Conservation (phyloP, 2,113 vertebrate species). For the Lepus europaeus region DNA sequence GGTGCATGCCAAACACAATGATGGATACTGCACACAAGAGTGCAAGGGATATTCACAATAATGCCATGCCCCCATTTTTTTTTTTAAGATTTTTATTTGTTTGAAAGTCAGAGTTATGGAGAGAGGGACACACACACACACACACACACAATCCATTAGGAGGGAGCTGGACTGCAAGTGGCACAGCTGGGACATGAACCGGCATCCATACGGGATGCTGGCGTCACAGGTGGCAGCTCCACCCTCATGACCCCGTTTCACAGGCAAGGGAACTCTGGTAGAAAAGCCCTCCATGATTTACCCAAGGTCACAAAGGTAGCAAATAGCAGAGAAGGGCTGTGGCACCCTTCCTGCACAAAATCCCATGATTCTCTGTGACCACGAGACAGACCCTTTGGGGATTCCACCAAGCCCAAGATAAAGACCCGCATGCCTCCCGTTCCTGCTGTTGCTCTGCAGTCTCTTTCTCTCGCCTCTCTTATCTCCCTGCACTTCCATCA, state of each 20-base stretch:
- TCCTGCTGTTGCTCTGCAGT: background rate
- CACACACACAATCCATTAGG: too few relatives aligned
- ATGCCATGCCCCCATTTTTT: background rate
- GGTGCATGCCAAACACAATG: background rate
- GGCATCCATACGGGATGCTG: too few relatives aligned
- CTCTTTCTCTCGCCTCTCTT: conserved; percentile 4
- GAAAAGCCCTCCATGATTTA: background rate
- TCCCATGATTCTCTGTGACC: background rate
- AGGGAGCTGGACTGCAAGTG: too few relatives aligned
- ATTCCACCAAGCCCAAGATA: background rate
- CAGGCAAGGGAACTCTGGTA: background rate
- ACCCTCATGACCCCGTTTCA: background rate
- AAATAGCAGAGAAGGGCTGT: background rate
- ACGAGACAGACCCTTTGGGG: background rate
- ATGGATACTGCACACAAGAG: background rate
- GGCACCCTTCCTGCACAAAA: background rate
- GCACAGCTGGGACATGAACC: too few relatives aligned
- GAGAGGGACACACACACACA: too few relatives aligned
- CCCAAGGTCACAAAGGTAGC: conserved; percentile 37
- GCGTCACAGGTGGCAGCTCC: too few relatives aligned
- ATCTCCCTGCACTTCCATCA: conserved; percentile 56
- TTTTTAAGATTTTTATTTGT: too few relatives aligned
- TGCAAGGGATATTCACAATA: background rate
- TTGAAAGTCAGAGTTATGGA: too few relatives aligned
- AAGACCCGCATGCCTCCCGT: conserved; percentile 11